Evolutionary conservation across 1,140 invertebrate genomes (phyloP).

Genomic region (Dermatophagoides farinae): DNA sequence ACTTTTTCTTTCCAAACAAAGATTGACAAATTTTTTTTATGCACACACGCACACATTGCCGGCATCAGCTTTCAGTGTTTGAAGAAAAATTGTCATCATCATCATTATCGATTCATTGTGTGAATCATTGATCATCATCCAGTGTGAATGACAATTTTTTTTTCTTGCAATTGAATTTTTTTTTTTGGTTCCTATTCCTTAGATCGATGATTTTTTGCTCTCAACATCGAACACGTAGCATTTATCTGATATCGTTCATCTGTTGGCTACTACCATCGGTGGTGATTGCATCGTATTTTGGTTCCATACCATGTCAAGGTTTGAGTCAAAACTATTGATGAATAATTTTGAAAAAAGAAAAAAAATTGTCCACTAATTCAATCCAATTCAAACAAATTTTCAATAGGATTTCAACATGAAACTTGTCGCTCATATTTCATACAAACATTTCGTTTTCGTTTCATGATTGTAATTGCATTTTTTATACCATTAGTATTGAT

Average conservation of each 20-base stretch:
- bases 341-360: background rate
- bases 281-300: constrained; percentile 10
- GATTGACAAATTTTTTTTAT: too few relatives aligned
- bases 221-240: constrained; percentile 11
- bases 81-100: too few relatives aligned
- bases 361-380: background rate
- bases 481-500: constrained; percentile 33
- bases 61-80: too few relatives aligned
- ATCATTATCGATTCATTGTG: too few relatives aligned
- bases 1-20: too few relatives aligned
- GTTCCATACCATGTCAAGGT: constrained; percentile 16
- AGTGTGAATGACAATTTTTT: too few relatives aligned
- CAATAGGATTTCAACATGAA: constrained; percentile 10
- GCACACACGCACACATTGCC: too few relatives aligned
- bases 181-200: too few relatives aligned
- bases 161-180: too few relatives aligned
- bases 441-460: constrained; percentile 7
- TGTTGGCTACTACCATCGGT: constrained; percentile 14
- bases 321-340: background rate
- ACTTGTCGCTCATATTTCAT: constrained; percentile 13
- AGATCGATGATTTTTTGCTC: constrained; percentile 13
- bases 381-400: background rate
- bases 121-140: too few relatives aligned
- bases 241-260: constrained; percentile 12
- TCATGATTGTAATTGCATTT: constrained; percentile 19